These are phyloP conservation scores for Apistogramma diplotaenia DNA, from an alignment of 2,113 vertebrate genomes.

Conservation along the genomic window DNA sequence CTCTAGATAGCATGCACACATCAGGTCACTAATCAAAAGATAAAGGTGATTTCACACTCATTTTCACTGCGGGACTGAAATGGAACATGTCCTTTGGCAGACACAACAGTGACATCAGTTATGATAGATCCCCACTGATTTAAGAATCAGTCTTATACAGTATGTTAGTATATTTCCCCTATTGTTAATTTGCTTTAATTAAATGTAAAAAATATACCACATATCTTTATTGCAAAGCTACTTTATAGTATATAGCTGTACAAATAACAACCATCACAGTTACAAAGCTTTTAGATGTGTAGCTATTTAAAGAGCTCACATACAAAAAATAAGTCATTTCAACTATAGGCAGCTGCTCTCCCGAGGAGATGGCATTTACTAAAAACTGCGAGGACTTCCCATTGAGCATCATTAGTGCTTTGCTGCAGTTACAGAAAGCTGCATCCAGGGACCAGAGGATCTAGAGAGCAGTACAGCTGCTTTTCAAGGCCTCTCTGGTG, in stretches of 20 bases:
- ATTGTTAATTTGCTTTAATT: not conserved
- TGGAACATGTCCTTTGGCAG: not conserved
- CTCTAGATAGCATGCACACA: constrained; percentile 34
- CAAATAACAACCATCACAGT: not conserved
- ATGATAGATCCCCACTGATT: not conserved
- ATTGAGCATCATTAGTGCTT: constrained; percentile 47
- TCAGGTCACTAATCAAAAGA: constrained; percentile 21
- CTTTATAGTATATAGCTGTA: not conserved
- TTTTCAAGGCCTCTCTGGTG: constrained; percentile 37
- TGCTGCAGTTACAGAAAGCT: constrained; percentile 34
- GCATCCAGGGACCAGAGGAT: not conserved
- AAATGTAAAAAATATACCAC: not conserved
- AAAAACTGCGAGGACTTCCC: constrained; percentile 13
- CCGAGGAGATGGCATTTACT: not conserved
- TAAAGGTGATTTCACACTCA: constrained; percentile 27
- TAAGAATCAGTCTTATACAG: not conserved
- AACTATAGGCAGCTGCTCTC: not conserved
- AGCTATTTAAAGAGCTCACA: not conserved
- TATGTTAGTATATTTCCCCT: not conserved
- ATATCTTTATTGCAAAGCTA: not conserved
- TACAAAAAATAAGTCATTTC: not conserved
- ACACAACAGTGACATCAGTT: not conserved
- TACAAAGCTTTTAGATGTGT: not conserved
- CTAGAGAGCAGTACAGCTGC: constrained; percentile 36
- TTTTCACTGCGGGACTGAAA: constrained; percentile 18